These are phyloP conservation scores for Uromys caudimaculatus DNA, from an alignment of 2,797 vertebrate species.

Conservation along the genomic window DNA sequence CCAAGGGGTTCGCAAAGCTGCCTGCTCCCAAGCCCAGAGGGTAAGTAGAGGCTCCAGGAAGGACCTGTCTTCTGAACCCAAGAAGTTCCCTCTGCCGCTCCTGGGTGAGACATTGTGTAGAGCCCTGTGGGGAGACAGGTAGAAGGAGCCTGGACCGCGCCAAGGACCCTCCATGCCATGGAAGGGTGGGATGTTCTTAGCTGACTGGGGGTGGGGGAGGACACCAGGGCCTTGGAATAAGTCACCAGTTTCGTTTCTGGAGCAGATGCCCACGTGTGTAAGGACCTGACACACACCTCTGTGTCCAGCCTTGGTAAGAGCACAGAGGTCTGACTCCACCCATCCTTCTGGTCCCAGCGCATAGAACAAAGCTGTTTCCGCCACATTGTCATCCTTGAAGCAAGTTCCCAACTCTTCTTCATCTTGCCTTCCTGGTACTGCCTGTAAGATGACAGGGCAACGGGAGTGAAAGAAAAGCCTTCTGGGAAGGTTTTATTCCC, in stretches of 20 bases:
- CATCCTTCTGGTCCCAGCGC: neutral
- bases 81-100: neutral
- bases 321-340: neutral
- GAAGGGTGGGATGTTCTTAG: neutral
- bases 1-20: neutral
- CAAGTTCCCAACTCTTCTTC: neutral
- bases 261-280: neutral
- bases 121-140: neutral
- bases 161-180: too few relatives aligned
- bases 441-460: neutral
- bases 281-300: neutral
- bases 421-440: neutral
- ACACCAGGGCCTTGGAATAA: neutral
- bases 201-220: too few relatives aligned
- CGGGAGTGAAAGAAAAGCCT: neutral
- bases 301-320: neutral
- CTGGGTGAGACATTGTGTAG: neutral
- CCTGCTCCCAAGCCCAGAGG: neutral
- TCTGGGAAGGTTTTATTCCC: neutral
- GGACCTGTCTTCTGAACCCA: neutral
- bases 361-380: neutral
- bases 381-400: neutral
- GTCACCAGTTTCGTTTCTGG: neutral
- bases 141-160: neutral
- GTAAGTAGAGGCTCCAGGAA: neutral